phyloP scores from a whole-genome alignment of 1,140 invertebrate species.

The Micrasema minimum region DNA sequence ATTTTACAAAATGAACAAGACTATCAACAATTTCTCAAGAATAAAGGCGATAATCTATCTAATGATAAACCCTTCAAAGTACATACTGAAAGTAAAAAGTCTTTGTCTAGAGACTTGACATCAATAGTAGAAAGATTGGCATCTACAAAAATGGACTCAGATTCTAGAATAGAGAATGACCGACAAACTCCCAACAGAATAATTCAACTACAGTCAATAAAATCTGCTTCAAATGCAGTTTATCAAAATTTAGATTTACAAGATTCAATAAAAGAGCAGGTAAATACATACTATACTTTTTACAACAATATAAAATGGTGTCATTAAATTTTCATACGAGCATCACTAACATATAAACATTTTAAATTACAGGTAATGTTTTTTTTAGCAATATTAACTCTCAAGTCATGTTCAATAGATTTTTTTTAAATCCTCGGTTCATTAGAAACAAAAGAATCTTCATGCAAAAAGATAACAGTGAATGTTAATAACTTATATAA shows the following conservation, averaged over 20 bases:
- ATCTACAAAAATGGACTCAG: slow-evolving; percentile 35
- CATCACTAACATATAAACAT: too few relatives aligned
- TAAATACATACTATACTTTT: too few relatives aligned
- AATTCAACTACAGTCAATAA: slow-evolving; percentile 64
- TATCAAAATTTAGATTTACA: slow-evolving; percentile 62
- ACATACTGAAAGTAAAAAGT: slow-evolving; percentile 50
- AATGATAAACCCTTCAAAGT: slow-evolving; percentile 24
- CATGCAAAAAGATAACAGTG: too few relatives aligned
- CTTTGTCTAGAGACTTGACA: slow-evolving; percentile 71
- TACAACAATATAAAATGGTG: too few relatives aligned
- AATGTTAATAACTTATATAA: too few relatives aligned
- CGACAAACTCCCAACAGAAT: slow-evolving; percentile 51
- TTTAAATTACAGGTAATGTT: too few relatives aligned
- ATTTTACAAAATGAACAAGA: slow-evolving; percentile 61
- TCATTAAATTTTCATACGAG: too few relatives aligned
- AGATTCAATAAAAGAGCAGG: slow-evolving; percentile 65
- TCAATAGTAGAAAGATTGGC: slow-evolving; percentile 65
- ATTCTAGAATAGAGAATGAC: neutral
- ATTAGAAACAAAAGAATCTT: too few relatives aligned
- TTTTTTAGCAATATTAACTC: too few relatives aligned
- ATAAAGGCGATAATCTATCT: slow-evolving; percentile 32
- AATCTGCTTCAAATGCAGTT: slow-evolving; percentile 64
- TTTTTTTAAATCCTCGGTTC: too few relatives aligned
- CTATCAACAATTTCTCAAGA: slow-evolving; percentile 60
- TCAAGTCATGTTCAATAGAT: too few relatives aligned